A percentile compares a stretch with the other conserved stretches of the same genome.
phyloP scores from a whole-genome alignment of 2,888 invertebrate species.

The Pecten maximus region DNA sequence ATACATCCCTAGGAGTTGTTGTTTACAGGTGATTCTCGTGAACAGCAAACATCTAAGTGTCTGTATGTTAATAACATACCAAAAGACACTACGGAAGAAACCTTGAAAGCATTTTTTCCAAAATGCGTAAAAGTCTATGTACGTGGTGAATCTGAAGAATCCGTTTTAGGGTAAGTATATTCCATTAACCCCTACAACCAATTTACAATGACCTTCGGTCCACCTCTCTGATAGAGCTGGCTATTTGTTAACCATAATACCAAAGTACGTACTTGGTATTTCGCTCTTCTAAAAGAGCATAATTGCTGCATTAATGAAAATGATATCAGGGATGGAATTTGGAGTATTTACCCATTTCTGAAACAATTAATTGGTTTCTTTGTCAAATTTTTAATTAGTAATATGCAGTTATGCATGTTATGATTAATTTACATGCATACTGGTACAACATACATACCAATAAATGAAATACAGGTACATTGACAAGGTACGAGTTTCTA shows the following conservation, averaged over 20 bases:
- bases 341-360: neutral
- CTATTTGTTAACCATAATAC: neutral
- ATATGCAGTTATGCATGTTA: conserved; percentile 13
- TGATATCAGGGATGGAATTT: neutral
- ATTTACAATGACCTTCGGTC: neutral
- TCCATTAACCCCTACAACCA: neutral
- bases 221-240: neutral
- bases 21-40: conserved; percentile 35
- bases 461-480: neutral
- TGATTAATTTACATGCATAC: neutral
- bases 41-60: conserved; percentile 35
- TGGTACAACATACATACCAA: neutral
- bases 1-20: conserved; percentile 15
- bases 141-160: neutral
- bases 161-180: conserved; percentile 3
- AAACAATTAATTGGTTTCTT: neutral
- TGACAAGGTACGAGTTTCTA: neutral
- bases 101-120: conserved; percentile 52
- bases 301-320: neutral
- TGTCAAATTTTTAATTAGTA: neutral
- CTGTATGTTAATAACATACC: conserved; percentile 48
- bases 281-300: neutral
- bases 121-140: conserved; percentile 50
- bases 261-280: neutral
- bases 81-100: conserved; percentile 52